phyloP scores from a whole-genome alignment of 2,888 invertebrate genomes.

The Drosophila birchii region DNA sequence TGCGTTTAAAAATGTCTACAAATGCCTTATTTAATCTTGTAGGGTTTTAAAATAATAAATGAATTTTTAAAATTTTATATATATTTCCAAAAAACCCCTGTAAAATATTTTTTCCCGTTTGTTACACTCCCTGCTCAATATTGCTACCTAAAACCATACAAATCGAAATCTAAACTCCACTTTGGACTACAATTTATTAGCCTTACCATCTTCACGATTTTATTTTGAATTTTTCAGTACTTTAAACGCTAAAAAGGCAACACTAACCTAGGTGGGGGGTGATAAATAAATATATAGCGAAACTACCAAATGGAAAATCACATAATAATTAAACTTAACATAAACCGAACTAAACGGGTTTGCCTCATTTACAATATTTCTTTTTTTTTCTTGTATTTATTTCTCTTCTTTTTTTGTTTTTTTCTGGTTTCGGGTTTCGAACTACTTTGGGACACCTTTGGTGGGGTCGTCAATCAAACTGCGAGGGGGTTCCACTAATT shows the following conservation, averaged over 20 bases:
- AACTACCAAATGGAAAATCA: constrained; percentile 41
- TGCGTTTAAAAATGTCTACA: too few relatives aligned
- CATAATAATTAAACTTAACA: constrained; percentile 32
- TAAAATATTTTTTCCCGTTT: too few relatives aligned
- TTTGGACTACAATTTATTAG: background rate
- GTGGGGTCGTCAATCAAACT: constrained; percentile 32
- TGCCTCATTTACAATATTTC: constrained; percentile 76
- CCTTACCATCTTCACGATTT: background rate
- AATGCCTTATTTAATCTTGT: too few relatives aligned
- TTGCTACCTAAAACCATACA: background rate
- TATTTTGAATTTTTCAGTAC: constrained; percentile 9
- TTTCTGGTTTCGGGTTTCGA: constrained; percentile 27
- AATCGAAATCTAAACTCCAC: too few relatives aligned
- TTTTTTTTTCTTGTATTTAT: constrained; percentile 18
- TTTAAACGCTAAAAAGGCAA: constrained; percentile 28
- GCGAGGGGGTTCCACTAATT: constrained; percentile 38
- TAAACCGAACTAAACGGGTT: constrained; percentile 70
- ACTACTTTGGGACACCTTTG: constrained; percentile 56
- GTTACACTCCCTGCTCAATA: background rate
- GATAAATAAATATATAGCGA: constrained; percentile 47
- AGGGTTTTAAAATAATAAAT: too few relatives aligned
- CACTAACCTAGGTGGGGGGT: constrained; percentile 26
- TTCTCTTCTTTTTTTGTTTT: constrained; percentile 39
- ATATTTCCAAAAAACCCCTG: too few relatives aligned
- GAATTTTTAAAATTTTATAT: too few relatives aligned